Evolutionary conservation across 2,888 invertebrate genomes (phyloP).

Genomic region (Morpho achilles): DNA sequence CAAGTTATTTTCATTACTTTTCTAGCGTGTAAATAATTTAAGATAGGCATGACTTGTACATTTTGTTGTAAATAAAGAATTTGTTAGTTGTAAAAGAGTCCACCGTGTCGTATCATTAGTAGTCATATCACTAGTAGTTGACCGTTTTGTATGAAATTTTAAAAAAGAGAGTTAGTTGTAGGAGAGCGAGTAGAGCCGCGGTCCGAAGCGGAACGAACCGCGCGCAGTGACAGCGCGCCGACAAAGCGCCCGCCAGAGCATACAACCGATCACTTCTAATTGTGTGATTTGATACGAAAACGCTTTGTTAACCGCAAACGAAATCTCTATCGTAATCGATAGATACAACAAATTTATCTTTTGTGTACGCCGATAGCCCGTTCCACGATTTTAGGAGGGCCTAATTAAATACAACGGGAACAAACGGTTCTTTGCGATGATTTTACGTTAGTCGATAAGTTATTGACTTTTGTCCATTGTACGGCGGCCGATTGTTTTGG

Average conservation of each 20-base stretch:
- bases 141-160: too few species aligned
- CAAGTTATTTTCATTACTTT: too few species aligned
- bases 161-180: background rate
- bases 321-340: constrained; percentile 70
- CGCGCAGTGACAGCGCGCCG: constrained; percentile 61
- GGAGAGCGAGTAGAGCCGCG: background rate
- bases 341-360: constrained; percentile 66
- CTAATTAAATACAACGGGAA: constrained; percentile 55
- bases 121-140: too few species aligned
- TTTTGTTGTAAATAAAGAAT: too few species aligned
- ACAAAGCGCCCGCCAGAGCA: constrained; percentile 63
- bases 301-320: constrained; percentile 66
- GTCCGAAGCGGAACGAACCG: constrained; percentile 42
- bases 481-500: constrained; percentile 32
- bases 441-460: constrained; percentile 30
- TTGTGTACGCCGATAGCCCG: constrained; percentile 50
- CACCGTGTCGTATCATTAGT: too few species aligned
- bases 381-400: constrained; percentile 44
- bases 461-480: constrained; percentile 34
- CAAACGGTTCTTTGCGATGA: constrained; percentile 41
- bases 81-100: too few species aligned
- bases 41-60: too few species aligned
- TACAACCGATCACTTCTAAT: constrained; percentile 73
- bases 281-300: constrained; percentile 78
- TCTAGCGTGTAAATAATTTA: too few species aligned